Conservation (phyloP, 2,888 invertebrate species). For the Pammene fasciana region DNA sequence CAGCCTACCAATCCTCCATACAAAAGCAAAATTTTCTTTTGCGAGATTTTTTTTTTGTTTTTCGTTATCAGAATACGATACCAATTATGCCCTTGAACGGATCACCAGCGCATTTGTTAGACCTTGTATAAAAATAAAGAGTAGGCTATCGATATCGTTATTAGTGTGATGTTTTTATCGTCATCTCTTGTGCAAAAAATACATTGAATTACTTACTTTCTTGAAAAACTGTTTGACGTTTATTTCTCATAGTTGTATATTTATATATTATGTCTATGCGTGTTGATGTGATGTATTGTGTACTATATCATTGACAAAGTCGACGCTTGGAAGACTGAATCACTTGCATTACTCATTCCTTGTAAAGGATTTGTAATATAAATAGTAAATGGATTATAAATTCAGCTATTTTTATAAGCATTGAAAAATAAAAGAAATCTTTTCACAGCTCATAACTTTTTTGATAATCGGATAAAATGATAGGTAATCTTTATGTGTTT, state of each 20-base stretch:
- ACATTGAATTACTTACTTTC: neutral
- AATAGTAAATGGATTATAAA: slow-evolving; percentile 61
- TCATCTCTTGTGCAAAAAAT: neutral
- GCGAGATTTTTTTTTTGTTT: too few relatives aligned
- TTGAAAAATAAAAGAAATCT: slow-evolving; percentile 6
- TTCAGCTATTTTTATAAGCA: slow-evolving; percentile 71
- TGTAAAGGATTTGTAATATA: slow-evolving; percentile 76
- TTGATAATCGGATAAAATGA: neutral
- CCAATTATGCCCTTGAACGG: too few relatives aligned
- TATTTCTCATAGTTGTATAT: neutral
- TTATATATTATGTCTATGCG: slow-evolving; percentile 5
- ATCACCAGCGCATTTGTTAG: too few relatives aligned
- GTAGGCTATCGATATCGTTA: neutral
- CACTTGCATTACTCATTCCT: slow-evolving; percentile 62
- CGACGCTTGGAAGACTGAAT: slow-evolving; percentile 79
- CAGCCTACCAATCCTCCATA: too few relatives aligned
- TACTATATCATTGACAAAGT: slow-evolving; percentile 54
- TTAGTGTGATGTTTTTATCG: neutral
- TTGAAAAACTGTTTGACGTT: neutral
- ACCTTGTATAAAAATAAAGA: too few relatives aligned
- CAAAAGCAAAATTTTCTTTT: too few relatives aligned
- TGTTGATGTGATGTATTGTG: slow-evolving; percentile 20
- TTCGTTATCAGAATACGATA: too few relatives aligned
- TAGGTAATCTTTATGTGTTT: too few relatives aligned
- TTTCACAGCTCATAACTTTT: neutral